phyloP scores from a whole-genome alignment of 2,888 invertebrate species.

The Drosophila falleni region DNA sequence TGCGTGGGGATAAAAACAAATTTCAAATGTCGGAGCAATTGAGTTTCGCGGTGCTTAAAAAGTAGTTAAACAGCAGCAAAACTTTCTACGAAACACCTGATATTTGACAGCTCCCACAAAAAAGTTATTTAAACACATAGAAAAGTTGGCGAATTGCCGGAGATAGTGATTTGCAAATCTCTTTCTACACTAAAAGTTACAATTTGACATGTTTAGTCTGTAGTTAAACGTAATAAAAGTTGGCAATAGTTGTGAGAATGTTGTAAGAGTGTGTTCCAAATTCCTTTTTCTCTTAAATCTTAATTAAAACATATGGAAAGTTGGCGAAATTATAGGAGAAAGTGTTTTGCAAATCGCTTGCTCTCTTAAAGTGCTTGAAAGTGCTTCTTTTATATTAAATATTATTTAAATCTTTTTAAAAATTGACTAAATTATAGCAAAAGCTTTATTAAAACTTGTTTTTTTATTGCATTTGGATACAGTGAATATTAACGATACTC shows the following conservation, averaged over 20 bases:
- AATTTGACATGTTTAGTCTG: neutral
- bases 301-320: neutral
- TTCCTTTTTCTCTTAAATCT: too few relatives aligned
- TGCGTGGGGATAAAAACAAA: conserved; percentile 3
- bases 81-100: conserved; percentile 22
- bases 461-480: conserved; percentile 9
- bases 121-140: neutral
- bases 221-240: too few relatives aligned
- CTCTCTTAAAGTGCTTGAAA: neutral
- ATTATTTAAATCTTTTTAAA: too few relatives aligned
- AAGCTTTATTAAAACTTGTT: too few relatives aligned
- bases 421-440: too few relatives aligned
- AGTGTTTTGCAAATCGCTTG: neutral
- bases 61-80: conserved; percentile 15
- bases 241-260: neutral
- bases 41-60: conserved; percentile 14
- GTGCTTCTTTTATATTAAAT: neutral
- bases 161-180: neutral
- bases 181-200: neutral
- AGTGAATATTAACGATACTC: too few relatives aligned
- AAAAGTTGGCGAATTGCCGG: neutral
- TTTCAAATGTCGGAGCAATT: conserved; percentile 9
- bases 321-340: neutral
- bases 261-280: too few relatives aligned
- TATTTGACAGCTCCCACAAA: neutral